These are phyloP conservation scores for Synanthedon tipuliformis DNA, from an alignment of 2,888 invertebrate species.

Conservation along the genomic window DNA sequence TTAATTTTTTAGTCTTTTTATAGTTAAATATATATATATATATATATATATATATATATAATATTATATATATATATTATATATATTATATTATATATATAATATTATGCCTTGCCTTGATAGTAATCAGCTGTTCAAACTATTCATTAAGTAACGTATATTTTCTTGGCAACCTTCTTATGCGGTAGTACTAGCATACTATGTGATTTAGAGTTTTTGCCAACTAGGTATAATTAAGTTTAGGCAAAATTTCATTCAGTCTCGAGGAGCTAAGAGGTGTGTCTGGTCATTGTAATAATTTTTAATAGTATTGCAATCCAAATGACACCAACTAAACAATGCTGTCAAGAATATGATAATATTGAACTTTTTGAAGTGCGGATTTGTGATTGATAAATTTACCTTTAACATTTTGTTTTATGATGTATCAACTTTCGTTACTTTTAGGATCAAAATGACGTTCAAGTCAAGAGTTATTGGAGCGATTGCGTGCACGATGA, in stretches of 20 bases:
- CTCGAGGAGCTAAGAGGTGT: slow-evolving; percentile 10
- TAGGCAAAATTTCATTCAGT: slow-evolving; percentile 25
- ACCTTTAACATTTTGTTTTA: slow-evolving; percentile 1
- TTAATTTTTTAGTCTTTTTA: too few species aligned
- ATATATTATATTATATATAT: too few species aligned
- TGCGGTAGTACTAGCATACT: slow-evolving; percentile 12
- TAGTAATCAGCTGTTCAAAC: too few species aligned
- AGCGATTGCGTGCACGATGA: slow-evolving; percentile 30
- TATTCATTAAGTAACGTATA: background rate
- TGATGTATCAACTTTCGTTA: slow-evolving; percentile 7
- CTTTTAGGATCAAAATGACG: slow-evolving; percentile 41
- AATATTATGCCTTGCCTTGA: too few species aligned
- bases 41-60: too few species aligned
- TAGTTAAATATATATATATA: too few species aligned
- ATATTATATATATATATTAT: too few species aligned
- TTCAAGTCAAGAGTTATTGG: slow-evolving; percentile 39
- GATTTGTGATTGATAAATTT: slow-evolving; percentile 2
- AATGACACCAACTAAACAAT: background rate
- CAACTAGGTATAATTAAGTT: slow-evolving; percentile 20
- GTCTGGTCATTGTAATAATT: slow-evolving; percentile 24
- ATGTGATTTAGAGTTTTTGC: slow-evolving; percentile 23
- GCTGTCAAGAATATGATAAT: slow-evolving; percentile 6
- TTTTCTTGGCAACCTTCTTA: slow-evolving; percentile 19
- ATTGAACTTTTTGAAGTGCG: slow-evolving; percentile 12
- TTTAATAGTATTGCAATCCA: background rate